Base-by-base conservation (phyloP, 2,113 vertebrate genomes). In the Paradisaea rubra region DNA sequence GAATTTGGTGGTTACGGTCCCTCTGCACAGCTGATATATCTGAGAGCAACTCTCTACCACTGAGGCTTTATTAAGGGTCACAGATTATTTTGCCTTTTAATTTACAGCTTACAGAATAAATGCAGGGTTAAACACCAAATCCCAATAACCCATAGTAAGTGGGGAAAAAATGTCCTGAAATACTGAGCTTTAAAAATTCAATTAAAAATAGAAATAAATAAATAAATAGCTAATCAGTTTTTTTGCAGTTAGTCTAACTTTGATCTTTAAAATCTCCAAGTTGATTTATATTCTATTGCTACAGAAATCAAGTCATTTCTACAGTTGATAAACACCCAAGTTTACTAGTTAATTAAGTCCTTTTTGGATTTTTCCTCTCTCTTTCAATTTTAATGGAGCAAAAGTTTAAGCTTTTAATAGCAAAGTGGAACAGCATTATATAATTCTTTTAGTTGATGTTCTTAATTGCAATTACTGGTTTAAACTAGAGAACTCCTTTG, bases 401-500 rank as follows among this genome's bases (percentile, higher is more conserved):
- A 84, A 97, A 96, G 33, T 59, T 81, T 89, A 79, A 94, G 64
- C 71, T 93, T 87, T 86, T 76, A 88, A 60, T 52, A 93, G 64
- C 27, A 72, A 95, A 93, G 83, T 71, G 66, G n/a, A 88, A 20
- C 31, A 73, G 69, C 77, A 69, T 88, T 93, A 85, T 90, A 50
- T 88, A 88, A 86, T 70, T 94, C 70, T 92, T 94, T 86, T 73
- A 73, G 81, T 82, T 88, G 79, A 95, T 89, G 91, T 90, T 88
- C 81, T 94, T 96, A 96, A 96, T 95, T 95, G 91, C 76, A 95
- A 72, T 95, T 91, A 88, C 44, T 66, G 37, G 10, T 86, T 96
- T 96, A 81, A 95, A 89, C 78, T 22, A 89, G 47, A 86, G 30
- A 95, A 89, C 7, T 87, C 89, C 52, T 92, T 59, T 57, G 91